Percentiles rank a stretch among this genome's conserved stretches.
Conservation (phyloP, 1,140 invertebrate genomes). For the Musca vetustissima region DNA sequence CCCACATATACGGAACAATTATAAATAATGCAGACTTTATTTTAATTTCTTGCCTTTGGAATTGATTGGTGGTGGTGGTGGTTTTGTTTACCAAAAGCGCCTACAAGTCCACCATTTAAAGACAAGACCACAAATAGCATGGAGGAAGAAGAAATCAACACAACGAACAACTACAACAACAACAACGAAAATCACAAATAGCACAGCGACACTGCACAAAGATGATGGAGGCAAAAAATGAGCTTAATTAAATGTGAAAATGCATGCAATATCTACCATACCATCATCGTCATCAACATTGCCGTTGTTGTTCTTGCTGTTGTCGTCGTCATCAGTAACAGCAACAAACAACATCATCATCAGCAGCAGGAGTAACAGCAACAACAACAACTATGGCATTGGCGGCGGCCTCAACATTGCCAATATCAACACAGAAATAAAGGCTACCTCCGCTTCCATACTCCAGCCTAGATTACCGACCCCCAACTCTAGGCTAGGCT, state of each 20-base stretch:
- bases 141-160: slow-evolving; percentile 4
- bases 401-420: background rate
- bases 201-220: background rate
- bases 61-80: too few species aligned
- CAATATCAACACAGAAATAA: background rate
- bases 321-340: background rate
- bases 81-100: slow-evolving; percentile 6
- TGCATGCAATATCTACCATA: slow-evolving; percentile 24
- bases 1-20: too few species aligned
- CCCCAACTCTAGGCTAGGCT: too few species aligned
- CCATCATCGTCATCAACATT: too few species aligned
- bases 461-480: too few species aligned
- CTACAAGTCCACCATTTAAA: slow-evolving; percentile 23
- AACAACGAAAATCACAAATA: background rate
- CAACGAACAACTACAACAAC: background rate
- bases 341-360: background rate
- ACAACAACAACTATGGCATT: background rate
- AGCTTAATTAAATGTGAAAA: slow-evolving; percentile 24
- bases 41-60: too few species aligned
- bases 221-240: slow-evolving; percentile 9
- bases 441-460: too few species aligned
- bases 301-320: background rate
- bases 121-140: background rate
- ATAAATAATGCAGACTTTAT: too few species aligned
- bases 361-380: too few species aligned